Evolutionary conservation across 2,888 invertebrate species (phyloP), one percentile per base, ranked within the genome.

Genomic region (Seira ritae): DNA sequence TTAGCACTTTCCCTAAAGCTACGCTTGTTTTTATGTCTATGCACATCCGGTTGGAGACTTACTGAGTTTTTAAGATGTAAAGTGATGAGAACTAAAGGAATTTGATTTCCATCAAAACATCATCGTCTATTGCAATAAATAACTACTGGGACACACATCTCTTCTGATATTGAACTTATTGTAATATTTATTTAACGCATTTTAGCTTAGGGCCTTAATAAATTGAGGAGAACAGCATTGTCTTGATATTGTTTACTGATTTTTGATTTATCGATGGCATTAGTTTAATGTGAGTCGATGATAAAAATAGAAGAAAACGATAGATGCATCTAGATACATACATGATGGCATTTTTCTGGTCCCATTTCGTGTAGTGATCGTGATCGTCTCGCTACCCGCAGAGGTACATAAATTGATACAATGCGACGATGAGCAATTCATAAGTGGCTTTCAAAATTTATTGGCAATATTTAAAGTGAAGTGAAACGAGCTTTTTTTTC

Each of bases 391-490:
- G 8, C 31, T 55, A 55, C n/a, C 17, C 55, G 55, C 55, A 12
- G 55, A 55, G 17, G 55, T 55, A 55, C 55, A 12, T 55, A 55
- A 55, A 50, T 66, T 60, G 42, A 37, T 76, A 20, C 69, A 50
- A 76, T 76, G 19, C 71, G 86, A n/a, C 71, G 86, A 89, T 88
- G 88, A 89, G 87, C 87, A 87, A 87, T 88, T 87, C 87, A 88
- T 87, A 87, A 87, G 85, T 87, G 86, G 85, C 86, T 87, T 85
- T 77, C 83, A 84, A 55, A 78, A 87, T 89, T 89, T 89, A 88
- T 89, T 86, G 87, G 85, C 86, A 86, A 88, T 89, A 89, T 88
- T 88, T 87, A 87, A 87, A 85, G 84, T 83, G 81, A 84, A 86
- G 86, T 87, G 70, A 85, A 85, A 86, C 84, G 85, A 82, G 83